Percentiles rank a stretch among this genome's conserved stretches.
phyloP scores from a whole-genome alignment of 2,888 invertebrate species.

The Hypselothyrea guttata region DNA sequence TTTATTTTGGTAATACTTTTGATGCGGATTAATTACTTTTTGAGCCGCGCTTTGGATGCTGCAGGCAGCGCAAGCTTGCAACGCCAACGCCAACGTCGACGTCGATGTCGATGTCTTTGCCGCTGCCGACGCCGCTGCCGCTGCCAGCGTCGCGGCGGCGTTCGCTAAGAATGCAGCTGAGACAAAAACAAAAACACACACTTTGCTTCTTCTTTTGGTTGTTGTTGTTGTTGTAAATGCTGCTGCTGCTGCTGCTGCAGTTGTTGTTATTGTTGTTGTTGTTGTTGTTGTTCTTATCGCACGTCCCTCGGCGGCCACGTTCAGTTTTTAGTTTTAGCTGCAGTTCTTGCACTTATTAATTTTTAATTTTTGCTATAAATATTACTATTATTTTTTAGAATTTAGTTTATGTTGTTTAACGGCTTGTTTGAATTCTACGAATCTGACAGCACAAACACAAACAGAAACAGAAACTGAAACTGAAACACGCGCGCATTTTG shows the following conservation, averaged over 20 bases:
- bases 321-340: slow-evolving; percentile 31
- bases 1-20: too few species aligned
- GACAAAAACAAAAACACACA: slow-evolving; percentile 39
- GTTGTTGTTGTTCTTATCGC: slow-evolving; percentile 58
- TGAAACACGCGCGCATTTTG: slow-evolving; percentile 57
- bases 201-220: slow-evolving; percentile 24
- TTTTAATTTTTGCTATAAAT: slow-evolving; percentile 12
- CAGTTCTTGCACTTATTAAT: slow-evolving; percentile 6
- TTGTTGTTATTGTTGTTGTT: slow-evolving; percentile 34
- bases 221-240: slow-evolving; percentile 7
- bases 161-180: slow-evolving; percentile 44
- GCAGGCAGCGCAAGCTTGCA: slow-evolving; percentile 30
- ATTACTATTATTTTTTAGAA: slow-evolving; percentile 14
- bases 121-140: slow-evolving; percentile 26
- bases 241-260: slow-evolving; percentile 22
- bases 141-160: slow-evolving; percentile 31
- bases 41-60: slow-evolving; percentile 34
- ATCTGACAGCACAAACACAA: slow-evolving; percentile 33
- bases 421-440: slow-evolving; percentile 27
- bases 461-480: slow-evolving; percentile 45
- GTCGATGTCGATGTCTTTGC: slow-evolving; percentile 9
- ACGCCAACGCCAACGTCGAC: slow-evolving; percentile 11
- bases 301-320: slow-evolving; percentile 55
- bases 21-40: slow-evolving; percentile 45
- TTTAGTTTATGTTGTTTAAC: slow-evolving; percentile 24